Percentiles rank a stretch among this genome's conserved stretches.
These are phyloP conservation scores for Acipenser oxyrinchus DNA, from an alignment of 2,797 vertebrate genomes.

Conservation along the genomic window DNA sequence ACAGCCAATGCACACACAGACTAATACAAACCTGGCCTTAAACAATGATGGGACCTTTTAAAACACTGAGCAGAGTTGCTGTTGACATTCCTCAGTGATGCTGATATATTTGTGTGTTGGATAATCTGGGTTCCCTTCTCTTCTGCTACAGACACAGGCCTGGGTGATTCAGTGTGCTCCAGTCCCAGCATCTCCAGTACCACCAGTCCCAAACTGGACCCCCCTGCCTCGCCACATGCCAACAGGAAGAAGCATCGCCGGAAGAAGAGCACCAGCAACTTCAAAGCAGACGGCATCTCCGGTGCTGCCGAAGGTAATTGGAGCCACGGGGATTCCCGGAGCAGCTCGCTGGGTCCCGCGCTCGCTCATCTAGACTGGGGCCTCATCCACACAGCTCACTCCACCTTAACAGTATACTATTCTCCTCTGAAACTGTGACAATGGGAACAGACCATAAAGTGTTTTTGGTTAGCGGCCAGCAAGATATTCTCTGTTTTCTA, in stretches of 20 bases:
- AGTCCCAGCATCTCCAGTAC: constrained; percentile 91
- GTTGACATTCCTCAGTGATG: too few species aligned
- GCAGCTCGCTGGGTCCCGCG: too few species aligned
- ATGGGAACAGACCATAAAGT: constrained; percentile 11
- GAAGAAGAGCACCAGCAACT: constrained; percentile 98
- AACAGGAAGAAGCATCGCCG: constrained; percentile 94
- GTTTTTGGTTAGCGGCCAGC: too few species aligned
- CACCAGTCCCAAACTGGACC: constrained; percentile 90
- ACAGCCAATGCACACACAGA: too few species aligned
- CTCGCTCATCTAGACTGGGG: too few species aligned
- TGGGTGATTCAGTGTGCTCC: constrained; percentile 87
- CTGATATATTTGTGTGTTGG: too few species aligned
- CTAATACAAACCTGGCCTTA: too few species aligned
- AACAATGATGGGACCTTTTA: too few species aligned
- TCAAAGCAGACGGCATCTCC: constrained; percentile 84
- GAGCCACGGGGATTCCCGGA: too few species aligned
- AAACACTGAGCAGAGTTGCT: too few species aligned
- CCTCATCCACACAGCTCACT: too few species aligned
- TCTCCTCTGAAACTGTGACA: constrained; percentile 18
- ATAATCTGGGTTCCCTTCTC: not conserved
- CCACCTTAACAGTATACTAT: not conserved
- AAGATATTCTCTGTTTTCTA: too few species aligned
- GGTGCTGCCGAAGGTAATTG: constrained; percentile 87
- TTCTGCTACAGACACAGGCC: constrained; percentile 66
- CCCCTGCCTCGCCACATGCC: constrained; percentile 89